A percentile compares a stretch with the other conserved stretches of the same genome.
Conservation (phyloP, 2,888 invertebrate species). For the Eilema sororculum region DNA sequence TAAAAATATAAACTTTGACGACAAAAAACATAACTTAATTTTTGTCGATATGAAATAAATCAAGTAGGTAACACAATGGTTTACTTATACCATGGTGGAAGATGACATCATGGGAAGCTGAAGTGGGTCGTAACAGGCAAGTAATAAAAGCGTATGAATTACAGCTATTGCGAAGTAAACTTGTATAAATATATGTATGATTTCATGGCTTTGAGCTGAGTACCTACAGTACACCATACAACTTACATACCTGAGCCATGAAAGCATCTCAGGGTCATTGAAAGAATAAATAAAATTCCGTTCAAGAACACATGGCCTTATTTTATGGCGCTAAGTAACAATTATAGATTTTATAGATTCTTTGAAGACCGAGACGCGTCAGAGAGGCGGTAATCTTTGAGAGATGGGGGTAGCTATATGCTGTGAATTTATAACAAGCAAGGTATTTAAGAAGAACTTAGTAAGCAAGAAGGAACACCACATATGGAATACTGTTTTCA, state of each 20-base stretch:
- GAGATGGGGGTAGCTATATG: background rate
- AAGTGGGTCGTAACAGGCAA: background rate
- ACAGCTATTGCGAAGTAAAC: background rate
- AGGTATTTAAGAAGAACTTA: too few relatives aligned
- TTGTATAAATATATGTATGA: background rate
- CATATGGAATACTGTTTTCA: too few relatives aligned
- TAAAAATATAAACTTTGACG: too few relatives aligned
- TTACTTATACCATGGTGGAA: slow-evolving; percentile 1
- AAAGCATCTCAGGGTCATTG: slow-evolving; percentile 46
- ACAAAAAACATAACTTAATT: too few relatives aligned
- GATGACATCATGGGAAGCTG: background rate
- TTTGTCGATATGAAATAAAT: too few relatives aligned
- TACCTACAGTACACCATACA: too few relatives aligned
- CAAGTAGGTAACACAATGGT: too few relatives aligned
- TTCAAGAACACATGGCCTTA: slow-evolving; percentile 49
- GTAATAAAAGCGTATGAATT: background rate
- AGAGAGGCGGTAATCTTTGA: background rate
- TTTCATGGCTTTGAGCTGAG: too few relatives aligned
- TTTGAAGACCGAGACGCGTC: background rate
- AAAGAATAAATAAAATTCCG: slow-evolving; percentile 37
- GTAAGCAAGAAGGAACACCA: too few relatives aligned
- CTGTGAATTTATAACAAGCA: too few relatives aligned
- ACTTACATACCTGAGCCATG: background rate
- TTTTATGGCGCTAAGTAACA: slow-evolving; percentile 40
- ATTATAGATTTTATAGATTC: slow-evolving; percentile 60